Evolutionary conservation across 1,140 invertebrate genomes (phyloP).

Genomic region (Oedothorax gibbosus): DNA sequence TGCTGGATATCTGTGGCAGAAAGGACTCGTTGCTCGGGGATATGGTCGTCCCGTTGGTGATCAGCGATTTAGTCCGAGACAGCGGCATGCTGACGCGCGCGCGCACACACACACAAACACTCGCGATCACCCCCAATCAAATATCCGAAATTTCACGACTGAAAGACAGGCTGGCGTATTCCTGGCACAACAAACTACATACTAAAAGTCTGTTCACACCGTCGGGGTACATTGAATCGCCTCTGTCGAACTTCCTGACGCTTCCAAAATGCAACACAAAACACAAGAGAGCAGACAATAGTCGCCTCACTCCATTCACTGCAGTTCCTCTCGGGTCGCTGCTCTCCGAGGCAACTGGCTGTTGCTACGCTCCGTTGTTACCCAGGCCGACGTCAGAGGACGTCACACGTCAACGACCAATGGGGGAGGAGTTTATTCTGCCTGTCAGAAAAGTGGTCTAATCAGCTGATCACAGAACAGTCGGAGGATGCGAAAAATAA

Average conservation of each 20-base stretch:
- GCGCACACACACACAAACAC: slow-evolving; percentile 9
- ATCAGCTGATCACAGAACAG: slow-evolving; percentile 42
- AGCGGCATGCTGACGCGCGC: slow-evolving; percentile 67
- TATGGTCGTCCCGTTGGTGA: slow-evolving; percentile 64
- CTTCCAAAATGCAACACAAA: neutral
- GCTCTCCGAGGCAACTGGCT: slow-evolving; percentile 58
- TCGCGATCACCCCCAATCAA: slow-evolving; percentile 10
- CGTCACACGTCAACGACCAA: slow-evolving; percentile 55
- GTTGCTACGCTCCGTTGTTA: slow-evolving; percentile 59
- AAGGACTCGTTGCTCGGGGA: slow-evolving; percentile 61
- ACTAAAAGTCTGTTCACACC: neutral
- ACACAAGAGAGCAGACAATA: slow-evolving; percentile 20
- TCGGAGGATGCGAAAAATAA: neutral
- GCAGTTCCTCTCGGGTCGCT: slow-evolving; percentile 49
- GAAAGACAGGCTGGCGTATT: neutral
- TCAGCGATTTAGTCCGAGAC: slow-evolving; percentile 69
- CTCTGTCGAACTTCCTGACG: neutral
- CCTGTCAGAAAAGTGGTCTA: slow-evolving; percentile 46
- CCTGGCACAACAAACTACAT: neutral
- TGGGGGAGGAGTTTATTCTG: slow-evolving; percentile 35
- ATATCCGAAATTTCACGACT: slow-evolving; percentile 2
- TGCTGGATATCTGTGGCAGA: slow-evolving; percentile 63
- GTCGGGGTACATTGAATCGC: slow-evolving; percentile 36
- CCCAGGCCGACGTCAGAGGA: slow-evolving; percentile 46
- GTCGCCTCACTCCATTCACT: slow-evolving; percentile 30